Evolutionary conservation across 2,113 vertebrate species (phyloP).

Genomic region (Heterochromis multidens): DNA sequence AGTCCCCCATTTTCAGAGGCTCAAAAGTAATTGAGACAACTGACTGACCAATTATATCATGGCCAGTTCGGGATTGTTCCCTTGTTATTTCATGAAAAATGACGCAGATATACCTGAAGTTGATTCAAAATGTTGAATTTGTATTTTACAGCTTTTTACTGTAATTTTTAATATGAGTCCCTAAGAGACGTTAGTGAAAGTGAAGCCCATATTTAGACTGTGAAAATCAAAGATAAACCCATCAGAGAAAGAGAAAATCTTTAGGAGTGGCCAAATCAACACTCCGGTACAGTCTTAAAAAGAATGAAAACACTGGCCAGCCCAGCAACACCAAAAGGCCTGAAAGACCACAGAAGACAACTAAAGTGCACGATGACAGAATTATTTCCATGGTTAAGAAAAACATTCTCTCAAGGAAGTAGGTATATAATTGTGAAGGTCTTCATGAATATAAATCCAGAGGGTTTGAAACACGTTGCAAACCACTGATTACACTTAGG

Average conservation of each 20-base stretch:
- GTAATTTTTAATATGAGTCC: background rate
- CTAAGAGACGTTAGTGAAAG: background rate
- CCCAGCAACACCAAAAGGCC: background rate
- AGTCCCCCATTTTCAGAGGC: too few relatives aligned
- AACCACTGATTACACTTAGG: too few relatives aligned
- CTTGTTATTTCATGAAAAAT: too few relatives aligned
- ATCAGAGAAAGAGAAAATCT: background rate
- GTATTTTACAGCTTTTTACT: background rate
- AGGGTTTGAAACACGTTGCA: too few relatives aligned
- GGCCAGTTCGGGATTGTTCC: too few relatives aligned
- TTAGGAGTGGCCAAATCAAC: background rate
- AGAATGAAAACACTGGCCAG: background rate
- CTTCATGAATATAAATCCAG: too few relatives aligned
- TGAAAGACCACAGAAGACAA: background rate
- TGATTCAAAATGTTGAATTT: background rate
- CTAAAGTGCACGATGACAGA: background rate
- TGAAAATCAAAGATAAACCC: background rate
- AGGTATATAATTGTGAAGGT: too few relatives aligned
- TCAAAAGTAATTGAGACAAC: too few relatives aligned
- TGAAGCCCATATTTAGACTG: background rate
- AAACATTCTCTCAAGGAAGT: too few relatives aligned
- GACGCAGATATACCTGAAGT: background rate
- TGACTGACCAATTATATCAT: too few relatives aligned
- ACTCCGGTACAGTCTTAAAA: background rate
- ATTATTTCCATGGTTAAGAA: too few relatives aligned